These are phyloP conservation scores for Lucilia cuprina DNA, from an alignment of 1,140 invertebrate species.

Conservation along the genomic window DNA sequence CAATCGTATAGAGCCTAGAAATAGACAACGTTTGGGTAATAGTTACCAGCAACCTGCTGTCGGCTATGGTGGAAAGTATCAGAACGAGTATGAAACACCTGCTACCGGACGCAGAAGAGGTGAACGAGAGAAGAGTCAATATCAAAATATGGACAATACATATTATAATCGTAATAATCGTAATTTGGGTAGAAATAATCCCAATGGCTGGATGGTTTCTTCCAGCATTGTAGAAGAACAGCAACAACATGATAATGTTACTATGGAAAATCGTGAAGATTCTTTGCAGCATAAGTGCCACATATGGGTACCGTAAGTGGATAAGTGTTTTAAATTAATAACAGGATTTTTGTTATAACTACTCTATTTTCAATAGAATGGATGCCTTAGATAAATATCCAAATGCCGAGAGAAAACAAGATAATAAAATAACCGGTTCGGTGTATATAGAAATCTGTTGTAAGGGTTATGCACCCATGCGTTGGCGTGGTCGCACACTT, in stretches of 20 bases:
- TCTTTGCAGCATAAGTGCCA: constrained; percentile 45
- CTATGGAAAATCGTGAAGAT: not conserved
- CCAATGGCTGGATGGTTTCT: not conserved
- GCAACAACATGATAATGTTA: not conserved
- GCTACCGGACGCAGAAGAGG: not conserved
- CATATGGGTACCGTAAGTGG: constrained; percentile 57
- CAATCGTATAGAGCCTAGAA: not conserved
- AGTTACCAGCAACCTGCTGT: not conserved
- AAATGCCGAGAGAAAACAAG: constrained; percentile 41
- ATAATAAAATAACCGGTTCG: constrained; percentile 49
- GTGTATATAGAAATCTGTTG: constrained; percentile 64
- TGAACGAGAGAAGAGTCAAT: not conserved
- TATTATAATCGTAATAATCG: constrained; percentile 24
- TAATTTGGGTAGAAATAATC: constrained; percentile 6
- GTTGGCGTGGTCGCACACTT: constrained; percentile 53
- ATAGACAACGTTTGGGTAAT: not conserved
- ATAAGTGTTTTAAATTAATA: not conserved
- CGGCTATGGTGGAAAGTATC: not conserved
- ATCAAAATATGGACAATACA: constrained; percentile 1
- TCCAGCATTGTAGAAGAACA: not conserved
- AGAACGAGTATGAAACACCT: not conserved
- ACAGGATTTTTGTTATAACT: not conserved
- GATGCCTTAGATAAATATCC: constrained; percentile 49
- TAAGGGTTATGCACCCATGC: constrained; percentile 66
- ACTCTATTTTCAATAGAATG: not conserved